Base-by-base conservation (phyloP, 2,113 vertebrate genomes). In the Brachypteracias leptosomus region DNA sequence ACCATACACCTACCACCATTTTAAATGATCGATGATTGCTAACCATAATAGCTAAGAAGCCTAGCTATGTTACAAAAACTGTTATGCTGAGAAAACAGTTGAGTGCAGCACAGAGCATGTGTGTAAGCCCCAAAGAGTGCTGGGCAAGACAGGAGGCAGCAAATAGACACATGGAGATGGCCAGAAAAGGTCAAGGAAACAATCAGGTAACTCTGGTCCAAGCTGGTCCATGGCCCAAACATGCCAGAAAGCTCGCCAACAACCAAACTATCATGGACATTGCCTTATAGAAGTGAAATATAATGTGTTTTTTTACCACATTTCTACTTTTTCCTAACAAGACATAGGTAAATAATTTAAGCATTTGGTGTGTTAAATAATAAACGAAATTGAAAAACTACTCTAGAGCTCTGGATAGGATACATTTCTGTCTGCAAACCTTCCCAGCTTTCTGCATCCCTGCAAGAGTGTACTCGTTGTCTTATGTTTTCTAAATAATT, bases 161-260 rank as follows among this genome's bases (percentile, higher is more conserved):
- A 67, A 71, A 84, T 0, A 2, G 63, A 38, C 20, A 52, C 33
- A 33, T 0, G 7, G 16, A 72, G 49, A 88, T 8, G 7, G 42
- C 20, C 24, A 89, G 65, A 52, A 88, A 90, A 75, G 35, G 18
- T 20, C 0, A 5, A 63, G 29, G 16, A 84, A 79, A 44, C 0
- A 2, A 25, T 20, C n/a, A 35, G 36, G 16, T 21, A 55, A 14
- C 24, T 66, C 76, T 4, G 1, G 40, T 38, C 46, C 7, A 8
- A 81, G 80, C 14, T 46, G 7, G 1, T 22, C n/a, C 58, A 36
- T 0, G 0, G 28, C n/a, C 52, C 38, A 68, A 46, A 59, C 9
- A 29, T 0, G 0, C 5, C 0, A 0, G 26, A 49, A 83, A 66
- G 42, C 59, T 86, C 59, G 51, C 13, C 25, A 33, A 26, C 18